Evolutionary conservation across 2,113 vertebrate genomes (phyloP).

Genomic region (Silurus meridionalis): DNA sequence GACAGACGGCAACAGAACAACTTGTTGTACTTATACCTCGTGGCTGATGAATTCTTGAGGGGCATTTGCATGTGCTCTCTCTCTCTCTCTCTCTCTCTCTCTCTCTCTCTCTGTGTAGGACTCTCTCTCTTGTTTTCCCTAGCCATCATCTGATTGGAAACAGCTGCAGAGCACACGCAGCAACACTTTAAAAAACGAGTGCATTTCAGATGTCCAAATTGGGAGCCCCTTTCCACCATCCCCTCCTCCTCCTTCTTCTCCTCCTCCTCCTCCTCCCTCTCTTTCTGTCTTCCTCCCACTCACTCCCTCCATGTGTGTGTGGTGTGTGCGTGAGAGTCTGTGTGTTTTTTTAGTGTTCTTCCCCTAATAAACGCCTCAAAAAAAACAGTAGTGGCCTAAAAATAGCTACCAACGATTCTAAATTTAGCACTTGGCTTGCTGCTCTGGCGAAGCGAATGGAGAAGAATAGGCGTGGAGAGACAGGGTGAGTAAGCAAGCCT

Average conservation of each 20-base stretch:
- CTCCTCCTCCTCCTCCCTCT: conserved; percentile 26
- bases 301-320: conserved; percentile 29
- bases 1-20: conserved; percentile 72
- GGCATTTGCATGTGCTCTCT: conserved; percentile 66
- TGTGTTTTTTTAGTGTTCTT: conserved; percentile 70
- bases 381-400: conserved; percentile 92
- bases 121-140: conserved; percentile 39
- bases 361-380: conserved; percentile 88
- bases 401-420: conserved; percentile 89
- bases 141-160: conserved; percentile 76
- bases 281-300: conserved; percentile 26
- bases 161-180: conserved; percentile 79
- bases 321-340: conserved; percentile 27
- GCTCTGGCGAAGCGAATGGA: conserved; percentile 90
- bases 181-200: conserved; percentile 77
- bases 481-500: conserved; percentile 72
- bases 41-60: conserved; percentile 74
- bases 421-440: conserved; percentile 87
- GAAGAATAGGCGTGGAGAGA: conserved; percentile 90
- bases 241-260: conserved; percentile 59
- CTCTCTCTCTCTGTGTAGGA: conserved; percentile 20
- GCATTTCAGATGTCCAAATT: conserved; percentile 74
- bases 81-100: conserved; percentile 64
- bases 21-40: conserved; percentile 82
- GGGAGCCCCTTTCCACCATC: conserved; percentile 61